Evolutionary conservation across 1,140 invertebrate genomes (phyloP), one percentile per base, ranked within the genome.

Genomic region (Eueides isabella): DNA sequence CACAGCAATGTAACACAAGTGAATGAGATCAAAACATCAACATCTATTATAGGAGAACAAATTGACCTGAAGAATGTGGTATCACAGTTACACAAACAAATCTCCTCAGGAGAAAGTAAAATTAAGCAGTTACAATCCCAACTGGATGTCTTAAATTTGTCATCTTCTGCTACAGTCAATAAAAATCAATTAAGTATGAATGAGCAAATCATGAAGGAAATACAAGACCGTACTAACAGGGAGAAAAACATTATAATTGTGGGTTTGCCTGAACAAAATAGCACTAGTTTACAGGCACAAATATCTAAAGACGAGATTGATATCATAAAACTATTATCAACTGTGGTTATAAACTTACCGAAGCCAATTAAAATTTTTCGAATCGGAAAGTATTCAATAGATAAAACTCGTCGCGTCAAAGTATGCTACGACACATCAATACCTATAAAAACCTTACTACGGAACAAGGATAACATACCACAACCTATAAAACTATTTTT

Each of bases 301-400:
- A 28, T 48, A n/a, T 12, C 28, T 14, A 61, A 66, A 33, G 75
- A 77, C 26, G 33, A 31, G 72, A 31, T 28, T 23, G 75, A 76
- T 19, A 23, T 76, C 6, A 31, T 44, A 11, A 69, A 35, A 14
- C 65, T 72, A 61, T 74, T 44, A 4, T 69, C 75, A 12, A 48
- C 14, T 0, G 38, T 74, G 11, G 30, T 19, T 28, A 6, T 29
- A 65, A 16, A 61, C 1, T 67, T 75, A 2, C 66, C 67, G 0
- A 80, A 77, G 38, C 78, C 78, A 12, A 23, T 19, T n/a, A 73
- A 71, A 77, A 48, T 77, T 0, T 68, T 68, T 28, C 29, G 78
- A 38, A 75, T 80, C 33, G 78, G 78, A 11, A 75, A 77, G 26
- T 80, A 77, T 33, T 48, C 0, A 4, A 26, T 63, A 1, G 61